Evolutionary conservation across 2,797 vertebrate genomes (phyloP), one percentile per base, ranked within the genome.

Genomic region (Meda fulgida): DNA sequence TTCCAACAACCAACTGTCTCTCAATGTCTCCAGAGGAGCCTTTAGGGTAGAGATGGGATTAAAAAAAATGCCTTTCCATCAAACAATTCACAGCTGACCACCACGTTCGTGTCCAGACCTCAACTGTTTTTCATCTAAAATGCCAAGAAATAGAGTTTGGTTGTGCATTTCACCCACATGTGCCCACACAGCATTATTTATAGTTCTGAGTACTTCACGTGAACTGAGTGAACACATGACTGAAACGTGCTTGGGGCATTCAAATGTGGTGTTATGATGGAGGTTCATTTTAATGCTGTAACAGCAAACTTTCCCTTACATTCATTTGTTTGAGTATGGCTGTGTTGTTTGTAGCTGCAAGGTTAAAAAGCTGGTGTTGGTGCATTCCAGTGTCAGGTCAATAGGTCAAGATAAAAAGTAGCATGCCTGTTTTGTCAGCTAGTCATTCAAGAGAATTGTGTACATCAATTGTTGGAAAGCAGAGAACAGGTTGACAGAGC

Each of bases 1-100:
- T 94, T 91, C 88, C 63, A 19, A 85, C 87, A 86, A 63, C 38
- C 75, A 91, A 90, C 92, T 93, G 94, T 93, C 93, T 92, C 92
- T 93, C 91, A 91, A 34, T 23, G 89, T 92, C 92, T 92, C 89
- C 0, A 53, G 89, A 89, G 90, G 87, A 84, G 87, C 26, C 71
- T 87, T 63, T 89, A 72, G 84, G 88, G 91, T 90, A 84, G 53
- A 86, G 82, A 78, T 10, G 63, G 81, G 63, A 85, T 77, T 63
- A 73, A 16, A 87, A 80, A 75, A 85, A 89, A 82, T 7, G 48
- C 65, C 43, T 84, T 88, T 88, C 85, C 70, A 58, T 75, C 81
- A 81, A 67, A 77, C 53, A 23, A 31, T 65, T 51, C 77, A 76
- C 53, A 40, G 48, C 69, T 84, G 71, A 76, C 81, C 36, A 69